Conservation (phyloP, 2,888 invertebrate species). For the Octonoba sinensis region DNA sequence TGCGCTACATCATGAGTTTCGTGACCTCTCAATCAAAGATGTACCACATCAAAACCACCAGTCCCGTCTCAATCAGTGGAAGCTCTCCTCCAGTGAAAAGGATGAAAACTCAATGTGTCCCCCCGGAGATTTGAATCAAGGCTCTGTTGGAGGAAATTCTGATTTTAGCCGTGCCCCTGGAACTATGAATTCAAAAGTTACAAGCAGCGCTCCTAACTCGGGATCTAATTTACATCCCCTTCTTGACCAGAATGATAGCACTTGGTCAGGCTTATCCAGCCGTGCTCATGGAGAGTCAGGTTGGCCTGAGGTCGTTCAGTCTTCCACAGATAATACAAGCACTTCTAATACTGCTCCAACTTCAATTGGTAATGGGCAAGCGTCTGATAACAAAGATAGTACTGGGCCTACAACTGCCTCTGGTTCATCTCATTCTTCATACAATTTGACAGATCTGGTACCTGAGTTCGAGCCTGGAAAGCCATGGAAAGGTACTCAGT, state of each 20-base stretch:
- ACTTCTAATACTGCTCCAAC: not conserved
- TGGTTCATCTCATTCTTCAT: constrained; percentile 67
- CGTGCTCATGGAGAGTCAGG: constrained; percentile 36
- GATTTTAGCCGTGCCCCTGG: constrained; percentile 94
- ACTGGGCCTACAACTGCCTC: constrained; percentile 18
- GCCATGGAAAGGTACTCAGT: constrained; percentile 88
- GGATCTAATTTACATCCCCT: constrained; percentile 28
- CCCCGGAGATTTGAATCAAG: not conserved
- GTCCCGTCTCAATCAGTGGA: constrained; percentile 76
- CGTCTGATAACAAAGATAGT: constrained; percentile 36
- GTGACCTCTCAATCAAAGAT: constrained; percentile 81
- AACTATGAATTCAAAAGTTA: constrained; percentile 23
- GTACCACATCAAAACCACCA: constrained; percentile 44
- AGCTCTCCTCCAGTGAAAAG: constrained; percentile 77
- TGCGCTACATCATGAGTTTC: constrained; percentile 82
- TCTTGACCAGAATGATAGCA: constrained; percentile 22
- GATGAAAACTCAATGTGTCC: constrained; percentile 74
- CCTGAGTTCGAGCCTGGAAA: constrained; percentile 99
- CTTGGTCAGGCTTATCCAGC: constrained; percentile 48
- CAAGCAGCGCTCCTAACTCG: constrained; percentile 21
- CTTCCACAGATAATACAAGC: not conserved
- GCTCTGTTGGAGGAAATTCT: constrained; percentile 3
- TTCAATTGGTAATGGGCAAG: constrained; percentile 2
- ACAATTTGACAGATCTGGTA: constrained; percentile 86
- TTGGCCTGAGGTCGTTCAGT: constrained; percentile 13